Conservation (phyloP, 30 jellyfish, hydroid and myxozoan genomes). For the Morbakka virulenta region DNA sequence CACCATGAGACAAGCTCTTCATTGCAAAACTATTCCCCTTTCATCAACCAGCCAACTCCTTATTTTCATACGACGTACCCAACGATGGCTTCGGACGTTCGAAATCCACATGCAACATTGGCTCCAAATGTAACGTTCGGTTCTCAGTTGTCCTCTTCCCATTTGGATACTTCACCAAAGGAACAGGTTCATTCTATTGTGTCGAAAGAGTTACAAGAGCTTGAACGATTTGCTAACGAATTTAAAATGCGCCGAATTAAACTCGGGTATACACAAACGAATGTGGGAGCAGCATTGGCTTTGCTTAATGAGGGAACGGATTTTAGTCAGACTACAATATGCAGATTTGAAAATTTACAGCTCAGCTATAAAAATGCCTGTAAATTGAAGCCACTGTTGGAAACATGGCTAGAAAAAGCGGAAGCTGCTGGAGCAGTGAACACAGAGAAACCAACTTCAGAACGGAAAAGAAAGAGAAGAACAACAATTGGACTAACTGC, state of each 20-base stretch:
- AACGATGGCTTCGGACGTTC: conserved; percentile 49
- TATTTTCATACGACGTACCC: conserved; percentile 64
- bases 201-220: conserved; percentile 70
- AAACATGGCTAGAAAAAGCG: conserved; percentile 75
- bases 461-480: conserved; percentile 69
- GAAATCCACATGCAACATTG: conserved; percentile 65
- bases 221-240: conserved; percentile 71
- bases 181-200: conserved; percentile 48
- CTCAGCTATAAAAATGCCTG: conserved; percentile 75
- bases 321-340: conserved; percentile 76
- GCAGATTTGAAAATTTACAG: conserved; percentile 72
- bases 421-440: conserved; percentile 77
- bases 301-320: conserved; percentile 76
- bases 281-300: conserved; percentile 79
- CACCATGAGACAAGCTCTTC: conserved; percentile 52
- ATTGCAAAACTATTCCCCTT: conserved; percentile 60
- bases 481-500: conserved; percentile 78
- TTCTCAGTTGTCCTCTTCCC: conserved; percentile 30
- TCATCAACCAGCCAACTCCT: conserved; percentile 61
- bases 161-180: conserved; percentile 31
- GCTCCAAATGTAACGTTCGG: conserved; percentile 40
- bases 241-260: conserved; percentile 77
- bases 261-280: conserved; percentile 75
- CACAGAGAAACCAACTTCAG: conserved; percentile 69
- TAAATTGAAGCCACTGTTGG: conserved; percentile 70